A percentile compares a stretch with the other conserved stretches of the same genome.
Evolutionary conservation across 2,113 vertebrate genomes (phyloP).

Genomic region (Verasper variegatus): DNA sequence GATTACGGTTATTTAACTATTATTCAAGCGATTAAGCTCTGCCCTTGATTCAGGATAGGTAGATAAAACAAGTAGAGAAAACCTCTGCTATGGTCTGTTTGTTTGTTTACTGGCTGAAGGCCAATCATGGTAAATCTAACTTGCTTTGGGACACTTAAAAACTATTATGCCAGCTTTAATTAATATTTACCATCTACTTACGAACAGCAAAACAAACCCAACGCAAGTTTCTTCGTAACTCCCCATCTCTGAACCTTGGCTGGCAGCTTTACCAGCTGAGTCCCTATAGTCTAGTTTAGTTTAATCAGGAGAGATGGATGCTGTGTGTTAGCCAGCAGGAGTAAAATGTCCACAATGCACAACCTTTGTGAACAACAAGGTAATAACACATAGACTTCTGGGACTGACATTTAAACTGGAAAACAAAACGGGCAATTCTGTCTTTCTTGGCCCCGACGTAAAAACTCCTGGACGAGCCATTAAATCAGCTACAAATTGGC

Average conservation of each 20-base stretch:
- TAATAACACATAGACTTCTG: constrained; percentile 20
- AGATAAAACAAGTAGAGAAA: too few species aligned
- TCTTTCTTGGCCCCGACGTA: constrained; percentile 18
- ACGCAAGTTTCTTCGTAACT: neutral
- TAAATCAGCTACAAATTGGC: constrained; percentile 51
- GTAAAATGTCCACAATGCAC: constrained; percentile 17
- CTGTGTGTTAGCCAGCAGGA: constrained; percentile 13
- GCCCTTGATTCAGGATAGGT: too few species aligned
- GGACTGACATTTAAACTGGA: constrained; percentile 37
- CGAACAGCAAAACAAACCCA: neutral
- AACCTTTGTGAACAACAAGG: constrained; percentile 13
- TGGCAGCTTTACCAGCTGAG: constrained; percentile 7
- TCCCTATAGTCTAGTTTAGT: constrained; percentile 29
- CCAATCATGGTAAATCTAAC: neutral
- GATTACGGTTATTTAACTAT: too few species aligned
- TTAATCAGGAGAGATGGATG: constrained; percentile 18
- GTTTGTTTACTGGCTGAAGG: too few species aligned
- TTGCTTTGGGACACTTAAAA: neutral
- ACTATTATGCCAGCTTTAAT: neutral
- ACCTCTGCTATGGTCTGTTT: too few species aligned
- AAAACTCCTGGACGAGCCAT: constrained; percentile 20
- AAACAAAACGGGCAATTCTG: constrained; percentile 49
- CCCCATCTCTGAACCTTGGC: neutral
- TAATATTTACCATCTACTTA: neutral
- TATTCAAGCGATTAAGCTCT: too few species aligned